A percentile compares a stretch with the other conserved stretches of the same genome.
Conservation (phyloP, 2,888 invertebrate genomes). For the Apodemia zela region DNA sequence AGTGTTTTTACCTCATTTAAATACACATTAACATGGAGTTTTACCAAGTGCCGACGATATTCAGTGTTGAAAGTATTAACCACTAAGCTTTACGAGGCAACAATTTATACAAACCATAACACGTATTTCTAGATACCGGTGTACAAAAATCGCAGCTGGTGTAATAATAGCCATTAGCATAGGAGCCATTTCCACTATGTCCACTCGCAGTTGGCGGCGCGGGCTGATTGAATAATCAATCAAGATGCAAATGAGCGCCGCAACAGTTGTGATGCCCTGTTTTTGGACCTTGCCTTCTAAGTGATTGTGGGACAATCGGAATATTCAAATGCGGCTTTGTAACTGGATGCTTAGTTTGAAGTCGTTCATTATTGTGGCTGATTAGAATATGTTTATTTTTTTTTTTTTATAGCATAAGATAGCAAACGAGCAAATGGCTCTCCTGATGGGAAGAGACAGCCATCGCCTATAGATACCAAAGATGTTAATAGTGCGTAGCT, state of each 20-base stretch:
- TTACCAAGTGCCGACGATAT: too few relatives aligned
- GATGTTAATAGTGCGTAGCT: too few relatives aligned
- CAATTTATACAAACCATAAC: not conserved
- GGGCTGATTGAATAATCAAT: conserved; percentile 75
- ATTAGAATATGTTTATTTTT: too few relatives aligned
- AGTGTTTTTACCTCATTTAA: too few relatives aligned
- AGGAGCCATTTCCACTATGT: conserved; percentile 61
- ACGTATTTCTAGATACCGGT: conserved; percentile 5
- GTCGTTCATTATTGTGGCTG: not conserved
- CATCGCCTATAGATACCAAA: too few relatives aligned
- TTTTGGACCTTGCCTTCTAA: conserved; percentile 35
- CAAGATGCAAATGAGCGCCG: conserved; percentile 68
- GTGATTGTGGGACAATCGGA: conserved; percentile 33
- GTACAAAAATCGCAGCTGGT: conserved; percentile 31
- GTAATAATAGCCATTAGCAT: conserved; percentile 62
- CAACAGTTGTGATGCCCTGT: conserved; percentile 58
- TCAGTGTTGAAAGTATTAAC: too few relatives aligned
- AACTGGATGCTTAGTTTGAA: not conserved
- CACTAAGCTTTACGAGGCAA: too few relatives aligned
- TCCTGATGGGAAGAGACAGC: too few relatives aligned
- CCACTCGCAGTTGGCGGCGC: conserved; percentile 41
- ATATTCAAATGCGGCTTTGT: conserved; percentile 28
- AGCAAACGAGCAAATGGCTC: too few relatives aligned
- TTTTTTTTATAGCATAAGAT: too few relatives aligned
- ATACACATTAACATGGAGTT: too few relatives aligned